Conservation (phyloP, 2,797 vertebrate genomes). For the Luscinia megarhynchos region DNA sequence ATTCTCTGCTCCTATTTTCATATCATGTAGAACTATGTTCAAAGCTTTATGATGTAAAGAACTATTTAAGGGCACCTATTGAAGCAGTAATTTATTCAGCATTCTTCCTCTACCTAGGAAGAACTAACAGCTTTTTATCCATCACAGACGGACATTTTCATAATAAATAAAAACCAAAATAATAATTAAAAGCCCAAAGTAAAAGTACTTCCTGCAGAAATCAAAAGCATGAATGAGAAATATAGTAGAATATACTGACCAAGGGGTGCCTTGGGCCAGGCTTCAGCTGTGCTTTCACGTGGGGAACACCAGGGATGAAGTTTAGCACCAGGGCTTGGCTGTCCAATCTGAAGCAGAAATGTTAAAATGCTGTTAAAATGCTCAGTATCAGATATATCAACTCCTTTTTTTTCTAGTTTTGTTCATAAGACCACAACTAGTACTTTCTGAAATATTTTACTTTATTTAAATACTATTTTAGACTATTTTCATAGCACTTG, state of each 20-base stretch:
- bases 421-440: background rate
- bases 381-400: background rate
- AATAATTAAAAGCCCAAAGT: background rate
- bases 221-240: background rate
- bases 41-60: background rate
- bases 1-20: background rate
- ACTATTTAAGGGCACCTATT: background rate
- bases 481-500: background rate
- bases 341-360: conserved; percentile 71
- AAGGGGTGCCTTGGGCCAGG: conserved; percentile 39
- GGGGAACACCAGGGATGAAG: conserved; percentile 23
- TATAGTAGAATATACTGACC: conserved; percentile 59
- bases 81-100: background rate
- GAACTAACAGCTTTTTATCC: background rate
- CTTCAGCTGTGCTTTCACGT: conserved; percentile 57
- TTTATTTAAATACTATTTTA: background rate
- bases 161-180: background rate
- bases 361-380: background rate
- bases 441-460: background rate
- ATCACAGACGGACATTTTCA: background rate
- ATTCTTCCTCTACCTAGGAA: background rate
- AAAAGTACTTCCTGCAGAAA: background rate
- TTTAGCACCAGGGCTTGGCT: conserved; percentile 64
- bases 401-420: background rate
- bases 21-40: background rate